These are phyloP conservation scores for Oenanthe oenanthe DNA, from an alignment of 2,113 vertebrate species.

Conservation along the genomic window DNA sequence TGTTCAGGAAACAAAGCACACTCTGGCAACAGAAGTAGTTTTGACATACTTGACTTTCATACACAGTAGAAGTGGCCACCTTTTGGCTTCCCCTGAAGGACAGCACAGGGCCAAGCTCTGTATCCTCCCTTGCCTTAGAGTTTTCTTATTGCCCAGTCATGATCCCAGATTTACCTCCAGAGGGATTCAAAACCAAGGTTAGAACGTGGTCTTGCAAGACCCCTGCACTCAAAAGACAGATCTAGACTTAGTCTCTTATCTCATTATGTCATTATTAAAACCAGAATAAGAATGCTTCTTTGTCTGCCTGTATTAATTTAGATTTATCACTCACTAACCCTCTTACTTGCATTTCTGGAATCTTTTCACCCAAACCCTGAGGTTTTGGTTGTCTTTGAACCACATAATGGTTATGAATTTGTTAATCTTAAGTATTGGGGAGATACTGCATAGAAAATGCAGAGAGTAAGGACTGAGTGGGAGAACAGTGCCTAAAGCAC, in stretches of 20 bases:
- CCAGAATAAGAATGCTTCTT: not conserved
- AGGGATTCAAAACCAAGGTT: not conserved
- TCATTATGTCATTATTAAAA: not conserved
- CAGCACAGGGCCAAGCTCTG: not conserved
- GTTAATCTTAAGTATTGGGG: not conserved
- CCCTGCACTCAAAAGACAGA: not conserved
- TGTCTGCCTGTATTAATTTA: not conserved
- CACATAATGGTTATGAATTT: not conserved
- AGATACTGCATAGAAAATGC: not conserved
- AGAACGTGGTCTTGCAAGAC: not conserved
- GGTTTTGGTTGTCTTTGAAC: not conserved
- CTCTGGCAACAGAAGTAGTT: not conserved
- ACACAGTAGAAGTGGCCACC: not conserved
- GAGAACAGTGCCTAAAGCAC: not conserved
- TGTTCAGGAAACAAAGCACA: not conserved
- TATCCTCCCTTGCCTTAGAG: not conserved
- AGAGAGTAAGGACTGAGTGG: not conserved
- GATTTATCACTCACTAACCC: not conserved
- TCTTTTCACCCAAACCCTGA: not conserved
- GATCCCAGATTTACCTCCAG: not conserved
- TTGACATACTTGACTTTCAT: not conserved
- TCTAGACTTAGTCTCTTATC: not conserved
- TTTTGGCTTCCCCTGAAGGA: not conserved
- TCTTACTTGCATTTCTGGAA: not conserved
- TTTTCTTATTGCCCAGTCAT: not conserved